Base-by-base conservation (phyloP, 1,140 invertebrate genomes). In the Cotesia typhae region DNA sequence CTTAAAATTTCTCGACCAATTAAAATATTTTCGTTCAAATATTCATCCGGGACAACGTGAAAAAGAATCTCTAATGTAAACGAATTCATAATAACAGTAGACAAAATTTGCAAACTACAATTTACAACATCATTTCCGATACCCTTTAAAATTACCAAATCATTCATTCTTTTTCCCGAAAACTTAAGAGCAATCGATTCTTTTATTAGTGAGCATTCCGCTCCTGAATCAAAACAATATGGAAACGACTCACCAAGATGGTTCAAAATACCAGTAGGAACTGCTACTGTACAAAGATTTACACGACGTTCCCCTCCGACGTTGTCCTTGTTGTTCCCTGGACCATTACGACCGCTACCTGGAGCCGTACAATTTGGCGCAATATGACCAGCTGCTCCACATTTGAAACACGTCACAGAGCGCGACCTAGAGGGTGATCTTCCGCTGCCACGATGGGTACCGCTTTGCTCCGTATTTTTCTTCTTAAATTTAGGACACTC, bases 161-260 rank as follows among this genome's bases (percentile, higher is more conserved):
- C 35, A 52, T 72, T 4, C 37, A 51, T 14, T 53, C 67, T 38
- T 38, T 73, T 68, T n/a, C 69, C 72, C 12, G 4, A 10, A 36
- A 74, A 74, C 60, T 61, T 74, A n/a, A 20, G 17, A 7, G 66
- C 36, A 9, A 74, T 6, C 14, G 10, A 63, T 41, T 74, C 70
- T 36, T 66, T 70, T 2, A 76, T 70, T 2, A 72, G n/a, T 14
- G 70, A 76, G 47, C 72, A 76, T 67, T 74, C 75, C 3, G 75
- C 75, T 17, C 70, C 70, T 1, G 75, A 74, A 57, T 76, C 66
- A 51, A 70, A 74, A 67, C 53, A 71, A 61, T 72, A 76, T 61
- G 4, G 4, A 60, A 63, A 76, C n/a, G 14, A 41, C 73, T 74
- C 75, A 76, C 63, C 75, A 1, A 2, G 36, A 10, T 74, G 70